Evolutionary conservation across 1,140 invertebrate genomes (phyloP), one percentile per base, ranked within the genome.

Genomic region (Atta texana): DNA sequence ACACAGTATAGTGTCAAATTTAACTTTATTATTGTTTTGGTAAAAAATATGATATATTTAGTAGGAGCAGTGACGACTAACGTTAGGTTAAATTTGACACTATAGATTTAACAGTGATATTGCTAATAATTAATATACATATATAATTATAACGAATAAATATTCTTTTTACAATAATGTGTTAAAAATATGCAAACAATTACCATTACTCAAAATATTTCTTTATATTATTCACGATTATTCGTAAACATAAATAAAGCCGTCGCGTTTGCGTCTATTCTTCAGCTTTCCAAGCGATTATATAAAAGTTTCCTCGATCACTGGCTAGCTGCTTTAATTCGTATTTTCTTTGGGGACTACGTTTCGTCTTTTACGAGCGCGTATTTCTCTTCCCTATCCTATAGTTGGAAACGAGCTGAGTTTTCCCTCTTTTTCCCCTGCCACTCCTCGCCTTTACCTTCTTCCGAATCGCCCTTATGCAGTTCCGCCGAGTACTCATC

Each of bases 331-430:
- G 90, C 53, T 90, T 92, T 94, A 94, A 94, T 94, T 94, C 92
- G 93, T 92, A 94, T 95, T 94, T 94, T 94, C 94, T 94, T 94
- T 92, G 90, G 93, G 90, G 89, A 92, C 92, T 88, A 85, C 82
- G 92, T 86, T 91, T 86, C 85, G 86, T 85, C 80, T 94, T 94
- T 94, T 94, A 93, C 92, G 93, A 91, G 88, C 92, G 81, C 91
- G 91, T 92, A 93, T 94, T 92, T 94, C 91, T 92, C 88, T 85
- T 89, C 74, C 89, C 89, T 84, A 90, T 90, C 88, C 88, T 89
- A 90, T 89, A 87, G 88, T 89, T 90, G 87, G 89, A 91, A 92
- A 92, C 92, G 91, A 93, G 89, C 88, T 85, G 91, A 92, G 92
- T 93, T 93, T 93, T 93, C 93, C 88, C 89, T 91, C 75, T 89